phyloP scores from a whole-genome alignment of 2,888 invertebrate species.

The Actias luna region DNA sequence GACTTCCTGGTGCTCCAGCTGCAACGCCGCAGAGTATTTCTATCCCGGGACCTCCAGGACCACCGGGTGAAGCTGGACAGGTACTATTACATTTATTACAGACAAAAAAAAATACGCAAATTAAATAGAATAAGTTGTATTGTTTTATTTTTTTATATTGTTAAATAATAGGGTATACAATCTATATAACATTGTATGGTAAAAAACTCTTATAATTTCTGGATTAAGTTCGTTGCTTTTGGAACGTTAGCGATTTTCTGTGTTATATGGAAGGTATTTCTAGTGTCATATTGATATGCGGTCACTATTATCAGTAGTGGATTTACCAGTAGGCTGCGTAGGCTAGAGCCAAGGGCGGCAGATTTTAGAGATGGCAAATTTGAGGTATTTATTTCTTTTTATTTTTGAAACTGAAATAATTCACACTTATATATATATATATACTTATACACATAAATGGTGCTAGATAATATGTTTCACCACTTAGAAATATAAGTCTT shows the following conservation, averaged over 20 bases:
- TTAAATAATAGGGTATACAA: not conserved
- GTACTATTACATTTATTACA: slow-evolving; percentile 33
- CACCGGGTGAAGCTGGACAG: slow-evolving; percentile 63
- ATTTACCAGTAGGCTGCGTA: no score
- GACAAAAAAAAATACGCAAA: no score
- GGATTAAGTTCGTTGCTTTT: not conserved
- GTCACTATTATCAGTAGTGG: no score
- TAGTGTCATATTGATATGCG: not conserved
- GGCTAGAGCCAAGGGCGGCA: no score
- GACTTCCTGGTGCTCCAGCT: slow-evolving; percentile 55
- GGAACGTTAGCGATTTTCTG: not conserved
- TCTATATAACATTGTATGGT: not conserved
- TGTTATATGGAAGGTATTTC: not conserved
- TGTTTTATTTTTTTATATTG: not conserved
- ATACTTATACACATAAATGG: no score
- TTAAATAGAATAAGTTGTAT: no score
- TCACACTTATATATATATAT: no score
- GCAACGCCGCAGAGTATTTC: slow-evolving; percentile 44
- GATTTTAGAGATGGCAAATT: no score
- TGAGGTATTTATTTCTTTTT: no score
- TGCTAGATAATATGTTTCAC: no score
- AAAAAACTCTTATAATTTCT: not conserved
- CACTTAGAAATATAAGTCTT: no score
- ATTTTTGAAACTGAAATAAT: no score
- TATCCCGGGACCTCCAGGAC: slow-evolving; percentile 61